phyloP scores from a whole-genome alignment of 2,888 invertebrate species.

The Phyto melanocephala region DNA sequence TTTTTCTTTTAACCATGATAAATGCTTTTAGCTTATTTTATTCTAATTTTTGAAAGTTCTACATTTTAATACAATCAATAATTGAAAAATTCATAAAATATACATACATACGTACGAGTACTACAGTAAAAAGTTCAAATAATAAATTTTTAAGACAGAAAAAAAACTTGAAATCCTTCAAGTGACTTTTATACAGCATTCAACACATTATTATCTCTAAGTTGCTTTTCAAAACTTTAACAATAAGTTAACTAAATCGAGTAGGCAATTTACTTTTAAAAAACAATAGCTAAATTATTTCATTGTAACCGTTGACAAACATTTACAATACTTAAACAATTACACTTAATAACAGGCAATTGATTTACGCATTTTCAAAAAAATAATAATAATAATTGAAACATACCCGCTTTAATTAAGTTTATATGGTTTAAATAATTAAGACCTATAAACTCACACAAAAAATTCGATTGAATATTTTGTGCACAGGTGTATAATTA shows the following conservation, averaged over 20 bases:
- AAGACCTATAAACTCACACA: background rate
- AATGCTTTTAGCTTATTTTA: background rate
- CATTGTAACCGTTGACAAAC: no score
- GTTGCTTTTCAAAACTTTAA: background rate
- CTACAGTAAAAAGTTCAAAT: background rate
- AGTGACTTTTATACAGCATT: conserved; percentile 36
- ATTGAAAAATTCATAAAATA: background rate
- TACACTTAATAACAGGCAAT: no score
- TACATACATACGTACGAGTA: background rate
- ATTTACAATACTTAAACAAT: no score
- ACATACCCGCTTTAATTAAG: no score
- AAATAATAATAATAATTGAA: no score
- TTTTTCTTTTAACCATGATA: no score
- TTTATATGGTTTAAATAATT: no score
- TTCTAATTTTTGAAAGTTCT: background rate
- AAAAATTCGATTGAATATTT: background rate
- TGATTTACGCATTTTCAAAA: no score
- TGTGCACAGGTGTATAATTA: background rate
- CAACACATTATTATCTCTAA: conserved; percentile 13
- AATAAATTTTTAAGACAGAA: background rate
- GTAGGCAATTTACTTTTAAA: no score
- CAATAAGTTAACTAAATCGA: no score
- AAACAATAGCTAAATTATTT: no score
- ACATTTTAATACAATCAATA: background rate
- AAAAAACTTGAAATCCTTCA: conserved; percentile 51